phyloP scores from a whole-genome alignment of 2,888 invertebrate species.

The Watsonalla cultraria region DNA sequence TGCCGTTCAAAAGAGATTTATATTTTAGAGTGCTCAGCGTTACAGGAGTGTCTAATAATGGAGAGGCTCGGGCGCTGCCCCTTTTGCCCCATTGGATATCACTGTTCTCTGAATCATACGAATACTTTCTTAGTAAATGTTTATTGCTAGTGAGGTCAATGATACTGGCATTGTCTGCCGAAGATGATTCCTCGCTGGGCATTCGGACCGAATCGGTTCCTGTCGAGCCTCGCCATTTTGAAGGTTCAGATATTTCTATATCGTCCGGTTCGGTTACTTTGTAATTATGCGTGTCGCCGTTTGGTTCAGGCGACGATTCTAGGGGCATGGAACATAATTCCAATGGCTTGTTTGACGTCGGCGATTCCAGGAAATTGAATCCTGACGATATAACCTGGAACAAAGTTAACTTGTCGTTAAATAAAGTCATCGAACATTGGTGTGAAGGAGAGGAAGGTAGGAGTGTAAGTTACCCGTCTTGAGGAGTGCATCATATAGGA shows the following conservation, averaged over 20 bases:
- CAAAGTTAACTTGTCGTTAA: constrained; percentile 2
- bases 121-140: constrained; percentile 51
- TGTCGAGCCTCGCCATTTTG: constrained; percentile 83
- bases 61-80: constrained; percentile 46
- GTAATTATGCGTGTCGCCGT: constrained; percentile 54
- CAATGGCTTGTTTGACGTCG: constrained; percentile 52
- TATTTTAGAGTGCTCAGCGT: constrained; percentile 64
- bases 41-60: constrained; percentile 56
- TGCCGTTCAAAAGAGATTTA: constrained; percentile 61
- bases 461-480: constrained; percentile 43
- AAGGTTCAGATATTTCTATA: constrained; percentile 72
- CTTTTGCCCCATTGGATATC: constrained; percentile 45
- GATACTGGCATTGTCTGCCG: constrained; percentile 67
- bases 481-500: constrained; percentile 70
- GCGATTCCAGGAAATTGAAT: constrained; percentile 55
- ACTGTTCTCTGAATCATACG: constrained; percentile 58
- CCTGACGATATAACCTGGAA: constrained; percentile 71
- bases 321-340: constrained; percentile 69
- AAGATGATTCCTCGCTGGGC: constrained; percentile 78
- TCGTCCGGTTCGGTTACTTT: constrained; percentile 79
- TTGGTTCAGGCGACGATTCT: constrained; percentile 49
- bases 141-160: constrained; percentile 58
- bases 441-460: constrained; percentile 3
- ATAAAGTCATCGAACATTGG: neutral
- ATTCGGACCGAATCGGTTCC: constrained; percentile 83